Base-by-base conservation (phyloP, 2,113 vertebrate species). In the Cinclus cinclus region DNA sequence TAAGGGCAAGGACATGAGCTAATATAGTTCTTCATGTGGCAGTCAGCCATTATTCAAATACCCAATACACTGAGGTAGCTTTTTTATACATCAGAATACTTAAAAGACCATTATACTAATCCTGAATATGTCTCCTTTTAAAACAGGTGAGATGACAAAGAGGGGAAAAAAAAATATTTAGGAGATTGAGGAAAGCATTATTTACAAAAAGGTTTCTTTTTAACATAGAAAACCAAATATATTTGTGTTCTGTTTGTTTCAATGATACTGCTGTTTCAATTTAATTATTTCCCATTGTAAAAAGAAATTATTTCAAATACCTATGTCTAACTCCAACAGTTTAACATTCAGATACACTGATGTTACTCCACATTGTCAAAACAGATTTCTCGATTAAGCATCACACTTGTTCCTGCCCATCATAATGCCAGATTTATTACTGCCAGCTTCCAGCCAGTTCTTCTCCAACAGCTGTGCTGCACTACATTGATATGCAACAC, bases 401-500 rank as follows among this genome's bases (percentile, higher is more conserved):
- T 17, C 5, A 2, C 42, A 37, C 53, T 90, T 85, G 46, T 52
- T 97, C 94, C 95, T 76, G 93, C 68, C 78, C 65, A 90, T 78
- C 41, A 90, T 83, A 97, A 86, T 81, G 93, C 77, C 55, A 6
- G 3, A 83, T 62, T 91, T 79, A 74, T 53, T 70, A 92, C 80
- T 82, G 79, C 89, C 95, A 94, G 80, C 64, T 86, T 87, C 88
- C 96, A 96, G 94, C 52, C 95, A 96, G 93, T 79, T 91, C 93
- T 85, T 85, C 87, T 78, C 87, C 95, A 89, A 95, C 96, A 98
- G 95, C 96, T 97, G 96, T 77, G 84, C 95, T 94, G 83, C 69
- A 88, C 95, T 97, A 96, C 89, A 87, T 90, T 96, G 50, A 96
- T 97, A 97, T 52, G 83, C 85, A 97, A 92, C 86, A 92, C 80